Percentiles rank a stretch among this genome's conserved stretches.
These are phyloP conservation scores for Enteromius trimaculatus DNA, from an alignment of 2,797 vertebrate genomes.

Conservation along the genomic window DNA sequence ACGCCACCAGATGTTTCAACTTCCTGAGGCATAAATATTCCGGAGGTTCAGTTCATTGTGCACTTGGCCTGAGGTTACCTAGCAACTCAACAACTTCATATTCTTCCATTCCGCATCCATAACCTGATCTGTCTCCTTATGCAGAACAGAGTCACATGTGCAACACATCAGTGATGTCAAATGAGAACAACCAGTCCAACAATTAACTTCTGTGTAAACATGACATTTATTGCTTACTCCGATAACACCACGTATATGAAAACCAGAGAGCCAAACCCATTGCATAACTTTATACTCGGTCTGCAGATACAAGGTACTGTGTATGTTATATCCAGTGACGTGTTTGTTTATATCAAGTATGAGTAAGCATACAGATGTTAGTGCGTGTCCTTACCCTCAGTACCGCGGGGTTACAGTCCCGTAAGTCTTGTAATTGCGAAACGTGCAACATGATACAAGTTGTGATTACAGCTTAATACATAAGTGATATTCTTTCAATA, in stretches of 20 bases:
- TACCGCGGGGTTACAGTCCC: background rate
- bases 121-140: slow-evolving; percentile 26
- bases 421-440: slow-evolving; percentile 20
- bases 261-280: slow-evolving; percentile 4
- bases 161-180: slow-evolving; percentile 29
- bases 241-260: slow-evolving; percentile 28
- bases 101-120: slow-evolving; percentile 14
- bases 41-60: slow-evolving; percentile 39
- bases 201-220: slow-evolving; percentile 41
- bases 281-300: background rate
- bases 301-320: background rate
- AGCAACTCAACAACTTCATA: slow-evolving; percentile 38
- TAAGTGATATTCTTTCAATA: slow-evolving; percentile 12
- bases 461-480: slow-evolving; percentile 10
- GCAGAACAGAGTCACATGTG: slow-evolving; percentile 3
- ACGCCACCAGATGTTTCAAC: slow-evolving; percentile 56
- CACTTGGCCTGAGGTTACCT: slow-evolving; percentile 43
- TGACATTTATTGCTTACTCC: slow-evolving; percentile 40
- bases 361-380: background rate
- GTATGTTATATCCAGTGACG: background rate
- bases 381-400: background rate
- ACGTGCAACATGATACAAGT: background rate
- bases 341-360: background rate
- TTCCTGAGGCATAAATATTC: slow-evolving; percentile 59
- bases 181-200: slow-evolving; percentile 31